Percentiles rank a stretch among this genome's conserved stretches.
Evolutionary conservation across 2,797 vertebrate species (phyloP).

Genomic region (Scyliorhinus canicula): DNA sequence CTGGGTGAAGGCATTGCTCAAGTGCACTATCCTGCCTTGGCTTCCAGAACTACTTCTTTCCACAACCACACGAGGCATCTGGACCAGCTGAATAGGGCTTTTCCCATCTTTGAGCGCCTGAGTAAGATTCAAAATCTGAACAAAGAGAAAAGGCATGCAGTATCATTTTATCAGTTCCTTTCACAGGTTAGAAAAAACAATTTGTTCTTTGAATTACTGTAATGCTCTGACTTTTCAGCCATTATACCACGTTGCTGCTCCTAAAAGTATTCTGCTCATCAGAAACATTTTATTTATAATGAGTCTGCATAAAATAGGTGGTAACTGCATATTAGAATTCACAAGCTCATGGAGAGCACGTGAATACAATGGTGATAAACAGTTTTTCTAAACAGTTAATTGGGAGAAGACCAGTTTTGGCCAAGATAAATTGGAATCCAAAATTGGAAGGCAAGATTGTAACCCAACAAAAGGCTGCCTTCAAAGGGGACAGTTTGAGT

Average conservation of each 20-base stretch:
- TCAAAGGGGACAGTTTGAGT: not conserved
- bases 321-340: not conserved
- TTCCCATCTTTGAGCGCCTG: slow-evolving; percentile 85
- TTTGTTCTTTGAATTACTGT: not conserved
- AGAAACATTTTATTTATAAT: not conserved
- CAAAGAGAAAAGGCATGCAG: not conserved
- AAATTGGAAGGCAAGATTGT: too few species aligned
- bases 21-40: slow-evolving; percentile 79
- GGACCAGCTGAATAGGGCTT: slow-evolving; percentile 86
- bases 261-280: not conserved
- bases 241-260: not conserved
- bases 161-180: not conserved
- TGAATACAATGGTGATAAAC: not conserved
- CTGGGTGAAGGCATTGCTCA: slow-evolving; percentile 83
- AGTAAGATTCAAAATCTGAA: slow-evolving; percentile 85
- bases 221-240: not conserved
- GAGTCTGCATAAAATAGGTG: not conserved
- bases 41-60: slow-evolving; percentile 76
- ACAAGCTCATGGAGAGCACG: not conserved
- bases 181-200: not conserved
- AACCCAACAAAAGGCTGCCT: not conserved
- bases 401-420: not conserved
- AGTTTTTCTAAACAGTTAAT: not conserved
- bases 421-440: too few species aligned
- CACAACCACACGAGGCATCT: slow-evolving; percentile 93